Evolutionary conservation across 2,888 invertebrate genomes (phyloP).

Genomic region (Lasioglossum vierecki): DNA sequence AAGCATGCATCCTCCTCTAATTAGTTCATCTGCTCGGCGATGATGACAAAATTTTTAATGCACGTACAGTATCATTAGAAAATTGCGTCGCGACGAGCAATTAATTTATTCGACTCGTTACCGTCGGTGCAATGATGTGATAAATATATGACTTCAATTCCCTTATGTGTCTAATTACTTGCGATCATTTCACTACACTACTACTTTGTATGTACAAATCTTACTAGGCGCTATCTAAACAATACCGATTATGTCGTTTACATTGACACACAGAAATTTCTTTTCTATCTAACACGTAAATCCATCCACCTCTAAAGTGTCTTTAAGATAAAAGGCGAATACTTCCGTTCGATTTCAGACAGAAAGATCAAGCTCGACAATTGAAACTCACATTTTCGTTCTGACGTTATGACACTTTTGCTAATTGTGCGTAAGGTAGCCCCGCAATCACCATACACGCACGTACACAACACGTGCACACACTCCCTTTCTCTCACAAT

Average conservation of each 20-base stretch:
- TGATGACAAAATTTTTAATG: not conserved
- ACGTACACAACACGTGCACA: not conserved
- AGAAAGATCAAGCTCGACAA: not conserved
- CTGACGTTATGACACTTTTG: constrained; percentile 10
- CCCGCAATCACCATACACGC: not conserved
- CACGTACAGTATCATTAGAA: not conserved
- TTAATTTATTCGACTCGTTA: not conserved
- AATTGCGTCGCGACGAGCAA: constrained; percentile 13
- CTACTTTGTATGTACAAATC: constrained; percentile 53
- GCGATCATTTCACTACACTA: constrained; percentile 20
- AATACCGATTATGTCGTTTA: constrained; percentile 21
- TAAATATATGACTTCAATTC: constrained; percentile 36
- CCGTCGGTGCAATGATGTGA: constrained; percentile 26
- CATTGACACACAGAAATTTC: constrained; percentile 9
- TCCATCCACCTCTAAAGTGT: constrained; percentile 1
- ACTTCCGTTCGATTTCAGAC: not conserved
- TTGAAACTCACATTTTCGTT: not conserved
- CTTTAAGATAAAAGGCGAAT: not conserved
- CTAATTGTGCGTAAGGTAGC: not conserved
- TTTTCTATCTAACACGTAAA: constrained; percentile 11
- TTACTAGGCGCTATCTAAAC: constrained; percentile 16
- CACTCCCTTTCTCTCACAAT: not conserved
- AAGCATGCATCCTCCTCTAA: not conserved
- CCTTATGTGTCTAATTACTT: constrained; percentile 23
- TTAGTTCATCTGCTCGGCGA: not conserved